phyloP scores from a whole-genome alignment of 1,140 invertebrate species.

The Dendroctonus valens region DNA sequence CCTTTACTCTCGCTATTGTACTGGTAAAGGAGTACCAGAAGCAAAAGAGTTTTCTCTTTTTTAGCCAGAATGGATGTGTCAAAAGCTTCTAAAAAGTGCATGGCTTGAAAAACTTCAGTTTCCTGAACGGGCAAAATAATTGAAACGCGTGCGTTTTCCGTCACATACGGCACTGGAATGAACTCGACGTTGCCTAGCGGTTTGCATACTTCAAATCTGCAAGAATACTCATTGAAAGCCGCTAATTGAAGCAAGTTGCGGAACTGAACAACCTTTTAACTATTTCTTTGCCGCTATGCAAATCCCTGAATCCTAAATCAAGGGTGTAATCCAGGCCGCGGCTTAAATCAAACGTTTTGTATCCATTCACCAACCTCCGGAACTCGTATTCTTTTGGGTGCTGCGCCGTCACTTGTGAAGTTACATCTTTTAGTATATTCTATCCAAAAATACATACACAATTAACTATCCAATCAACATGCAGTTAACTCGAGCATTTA shows the following conservation, averaged over 20 bases:
- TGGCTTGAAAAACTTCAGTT: constrained; percentile 53
- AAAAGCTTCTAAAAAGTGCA: constrained; percentile 70
- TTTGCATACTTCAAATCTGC: constrained; percentile 68
- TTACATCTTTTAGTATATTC: constrained; percentile 62
- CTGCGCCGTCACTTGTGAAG: constrained; percentile 58
- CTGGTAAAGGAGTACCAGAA: constrained; percentile 59
- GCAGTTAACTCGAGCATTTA: constrained; percentile 29
- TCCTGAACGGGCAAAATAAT: constrained; percentile 68
- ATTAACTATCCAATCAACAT: neutral
- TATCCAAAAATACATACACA: constrained; percentile 39
- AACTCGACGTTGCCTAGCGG: constrained; percentile 82
- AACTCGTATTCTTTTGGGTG: constrained; percentile 58
- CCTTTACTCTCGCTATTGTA: constrained; percentile 62
- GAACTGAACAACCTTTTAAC: constrained; percentile 48
- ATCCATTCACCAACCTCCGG: constrained; percentile 72
- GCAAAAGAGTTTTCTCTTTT: constrained; percentile 73
- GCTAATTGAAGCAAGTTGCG: neutral
- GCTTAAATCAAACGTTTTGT: constrained; percentile 81
- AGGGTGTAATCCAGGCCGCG: constrained; percentile 86
- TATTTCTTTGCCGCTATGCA: constrained; percentile 46
- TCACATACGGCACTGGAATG: constrained; percentile 86
- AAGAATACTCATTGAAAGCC: constrained; percentile 22
- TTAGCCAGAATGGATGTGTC: constrained; percentile 69
- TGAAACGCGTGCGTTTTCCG: constrained; percentile 79
- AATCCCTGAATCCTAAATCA: constrained; percentile 59